Evolutionary conservation across 2,113 vertebrate species (phyloP).

Genomic region (Ursus arctos): DNA sequence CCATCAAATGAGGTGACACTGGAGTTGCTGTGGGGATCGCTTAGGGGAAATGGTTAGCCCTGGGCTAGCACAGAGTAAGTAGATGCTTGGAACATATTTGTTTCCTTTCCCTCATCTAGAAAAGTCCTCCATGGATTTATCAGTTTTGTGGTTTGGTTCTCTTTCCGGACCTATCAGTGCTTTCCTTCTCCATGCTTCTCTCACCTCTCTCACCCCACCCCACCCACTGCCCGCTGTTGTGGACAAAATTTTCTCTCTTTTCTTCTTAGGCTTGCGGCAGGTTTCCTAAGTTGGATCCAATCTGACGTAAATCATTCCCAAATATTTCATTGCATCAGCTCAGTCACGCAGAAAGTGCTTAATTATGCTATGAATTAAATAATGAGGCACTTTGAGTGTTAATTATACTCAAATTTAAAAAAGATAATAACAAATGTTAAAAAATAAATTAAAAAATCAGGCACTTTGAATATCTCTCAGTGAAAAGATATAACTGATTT

Average conservation of each 20-base stretch:
- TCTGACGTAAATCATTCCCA: background rate
- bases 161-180: background rate
- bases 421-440: background rate
- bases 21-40: background rate
- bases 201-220: background rate
- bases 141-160: background rate
- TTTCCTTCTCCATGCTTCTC: background rate
- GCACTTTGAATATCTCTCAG: background rate
- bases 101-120: background rate
- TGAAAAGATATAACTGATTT: conserved; percentile 10
- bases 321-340: background rate
- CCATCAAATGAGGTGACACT: background rate
- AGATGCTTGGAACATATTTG: background rate
- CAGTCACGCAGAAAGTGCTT: background rate
- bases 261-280: background rate
- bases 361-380: background rate
- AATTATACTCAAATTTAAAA: background rate
- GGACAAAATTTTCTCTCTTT: background rate
- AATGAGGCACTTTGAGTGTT: background rate
- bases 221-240: background rate
- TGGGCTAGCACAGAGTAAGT: background rate
- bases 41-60: background rate
- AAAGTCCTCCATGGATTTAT: background rate
- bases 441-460: background rate
- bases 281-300: background rate